These are phyloP conservation scores for Pampusana beccarii DNA, from an alignment of 2,113 vertebrate species.

Conservation along the genomic window DNA sequence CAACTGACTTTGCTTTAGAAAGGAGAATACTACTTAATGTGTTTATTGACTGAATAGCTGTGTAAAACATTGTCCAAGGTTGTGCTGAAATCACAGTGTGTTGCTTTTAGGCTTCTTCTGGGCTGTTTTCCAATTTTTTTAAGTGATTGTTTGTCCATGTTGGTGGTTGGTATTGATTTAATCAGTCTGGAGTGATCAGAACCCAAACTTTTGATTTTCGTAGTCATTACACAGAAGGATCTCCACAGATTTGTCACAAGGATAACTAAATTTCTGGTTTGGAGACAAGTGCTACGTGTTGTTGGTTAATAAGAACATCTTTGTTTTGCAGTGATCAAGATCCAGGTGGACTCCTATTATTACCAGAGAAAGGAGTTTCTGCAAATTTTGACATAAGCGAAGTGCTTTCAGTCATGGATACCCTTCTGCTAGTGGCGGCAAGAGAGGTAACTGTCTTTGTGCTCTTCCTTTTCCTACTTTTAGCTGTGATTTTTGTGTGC, in stretches of 20 bases:
- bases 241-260: neutral
- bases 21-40: neutral
- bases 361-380: conserved; percentile 88
- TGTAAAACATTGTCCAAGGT: neutral
- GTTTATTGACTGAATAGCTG: neutral
- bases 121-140: neutral
- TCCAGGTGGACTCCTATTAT: conserved; percentile 88
- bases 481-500: neutral
- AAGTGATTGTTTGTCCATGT: neutral
- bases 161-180: neutral
- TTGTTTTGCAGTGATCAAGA: conserved; percentile 85
- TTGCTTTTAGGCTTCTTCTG: neutral
- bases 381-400: conserved; percentile 82
- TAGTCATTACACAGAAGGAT: neutral
- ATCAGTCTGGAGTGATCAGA: neutral
- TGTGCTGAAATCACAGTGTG: neutral
- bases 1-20: neutral
- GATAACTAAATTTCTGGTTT: neutral
- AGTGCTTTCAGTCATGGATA: conserved; percentile 89
- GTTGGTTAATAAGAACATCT: neutral
- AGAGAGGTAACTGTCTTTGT: conserved; percentile 81
- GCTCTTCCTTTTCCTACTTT: neutral
- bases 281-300: neutral
- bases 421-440: conserved; percentile 85
- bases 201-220: neutral